A percentile compares a stretch with the other conserved stretches of the same genome.
These are phyloP conservation scores for Adelges cooleyi DNA, from an alignment of 1,140 invertebrate genomes.

Conservation along the genomic window DNA sequence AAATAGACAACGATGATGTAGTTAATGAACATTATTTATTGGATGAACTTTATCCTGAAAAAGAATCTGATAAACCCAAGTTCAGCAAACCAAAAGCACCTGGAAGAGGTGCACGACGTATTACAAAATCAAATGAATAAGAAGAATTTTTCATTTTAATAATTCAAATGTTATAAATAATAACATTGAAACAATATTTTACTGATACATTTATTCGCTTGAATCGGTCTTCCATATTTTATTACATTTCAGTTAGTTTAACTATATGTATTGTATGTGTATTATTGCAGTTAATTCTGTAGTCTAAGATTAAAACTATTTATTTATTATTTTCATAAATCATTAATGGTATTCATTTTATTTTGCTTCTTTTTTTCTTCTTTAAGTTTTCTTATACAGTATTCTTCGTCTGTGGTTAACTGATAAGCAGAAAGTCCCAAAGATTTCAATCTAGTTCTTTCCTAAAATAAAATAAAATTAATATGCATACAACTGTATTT, in stretches of 20 bases:
- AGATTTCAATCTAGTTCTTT: conserved; percentile 9
- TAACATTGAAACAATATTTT: not conserved
- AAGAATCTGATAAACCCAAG: conserved; percentile 74
- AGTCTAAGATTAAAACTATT: not conserved
- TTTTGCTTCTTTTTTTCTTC: conserved; percentile 14
- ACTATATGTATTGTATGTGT: not conserved
- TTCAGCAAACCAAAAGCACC: conserved; percentile 93
- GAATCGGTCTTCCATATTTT: conserved; percentile 14
- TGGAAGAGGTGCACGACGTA: conserved; percentile 75
- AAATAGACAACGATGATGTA: conserved; percentile 81
- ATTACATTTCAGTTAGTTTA: too few relatives aligned
- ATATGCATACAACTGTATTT: too few relatives aligned
- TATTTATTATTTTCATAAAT: conserved; percentile 9
- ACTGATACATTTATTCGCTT: not conserved
- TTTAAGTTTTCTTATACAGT: conserved; percentile 7
- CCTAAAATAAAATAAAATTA: too few relatives aligned
- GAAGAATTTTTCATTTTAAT: too few relatives aligned
- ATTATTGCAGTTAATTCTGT: not conserved
- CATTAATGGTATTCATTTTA: not conserved
- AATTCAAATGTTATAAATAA: too few relatives aligned
- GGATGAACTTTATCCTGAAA: conserved; percentile 89
- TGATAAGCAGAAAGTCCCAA: not conserved
- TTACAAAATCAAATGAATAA: conserved; percentile 56
- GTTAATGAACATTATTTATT: conserved; percentile 78
- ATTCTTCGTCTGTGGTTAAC: conserved; percentile 12